Base-by-base conservation (phyloP, 1,140 invertebrate species). In the Achroia grisella region DNA sequence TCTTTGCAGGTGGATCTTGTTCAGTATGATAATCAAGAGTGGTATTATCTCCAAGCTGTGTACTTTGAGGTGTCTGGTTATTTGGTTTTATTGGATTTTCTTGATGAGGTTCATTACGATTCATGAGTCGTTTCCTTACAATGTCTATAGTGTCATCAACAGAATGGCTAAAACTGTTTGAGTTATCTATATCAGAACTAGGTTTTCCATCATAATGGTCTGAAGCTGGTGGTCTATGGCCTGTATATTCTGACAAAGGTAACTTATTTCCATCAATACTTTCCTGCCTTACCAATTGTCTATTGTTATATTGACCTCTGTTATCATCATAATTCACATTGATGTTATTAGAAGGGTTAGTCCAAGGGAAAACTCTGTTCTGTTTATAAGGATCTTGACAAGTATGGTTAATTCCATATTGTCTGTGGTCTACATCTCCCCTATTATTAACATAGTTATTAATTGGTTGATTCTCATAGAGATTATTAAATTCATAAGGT, bases 101-200 rank as follows among this genome's bases (percentile, higher is more conserved):
- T 10, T 48, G 49, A 23, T 61, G 59, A 11, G 52, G 42, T 37
- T 81, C 71, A 59, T 60, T 70, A 10, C 75, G 57, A 42, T 69
- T 71, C 39, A 69, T 41, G 32, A 85, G 53, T 27, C 67, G 53
- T 55, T 71, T 75, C 43, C 77, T 62, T n/a, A 85, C 52, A 51
- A 85, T 73, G 60, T 81, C 69, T 34, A 85, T 79, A 34, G 81
- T 83, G 33, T 83, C 81, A 69, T 80, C 74, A 28, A 83, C 63
- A 30, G 81, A 80, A 8, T 68, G 45, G 30, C 62, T 81, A 46
- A 80, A 85, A 36, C 59, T 63, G 39, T 75, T 59, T n/a, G 74
- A 73, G n/a, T 71, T 72, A 45, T 71, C 71, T 43, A 60, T 69
- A 12, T 48, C 48, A 28, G 71, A 51, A n/a, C 63, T 56, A 43